These are phyloP conservation scores for Sminthurides aquaticus DNA, from an alignment of 2,888 invertebrate genomes.

Conservation along the genomic window DNA sequence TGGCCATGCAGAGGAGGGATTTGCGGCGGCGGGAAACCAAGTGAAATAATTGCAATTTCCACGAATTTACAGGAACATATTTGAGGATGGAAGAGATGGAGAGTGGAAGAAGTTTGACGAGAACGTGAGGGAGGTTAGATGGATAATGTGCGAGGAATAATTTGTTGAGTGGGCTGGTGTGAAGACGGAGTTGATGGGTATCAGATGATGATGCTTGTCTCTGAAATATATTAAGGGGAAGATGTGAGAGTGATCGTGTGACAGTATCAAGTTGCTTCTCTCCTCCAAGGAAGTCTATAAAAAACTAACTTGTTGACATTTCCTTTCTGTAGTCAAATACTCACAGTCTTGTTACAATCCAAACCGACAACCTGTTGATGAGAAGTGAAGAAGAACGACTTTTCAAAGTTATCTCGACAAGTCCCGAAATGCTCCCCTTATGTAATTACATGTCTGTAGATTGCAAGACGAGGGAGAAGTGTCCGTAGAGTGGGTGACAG, in stretches of 20 bases:
- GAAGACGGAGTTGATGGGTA: constrained; percentile 1
- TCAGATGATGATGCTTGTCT: background rate
- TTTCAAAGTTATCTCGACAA: background rate
- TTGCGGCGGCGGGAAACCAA: background rate
- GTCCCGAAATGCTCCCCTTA: background rate
- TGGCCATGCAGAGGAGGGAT: background rate
- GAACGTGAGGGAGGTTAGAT: background rate
- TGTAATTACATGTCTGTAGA: background rate
- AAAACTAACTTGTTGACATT: constrained; percentile 6
- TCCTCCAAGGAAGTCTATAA: background rate
- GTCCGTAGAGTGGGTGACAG: background rate
- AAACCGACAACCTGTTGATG: background rate
- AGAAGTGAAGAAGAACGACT: background rate
- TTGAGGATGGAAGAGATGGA: background rate
- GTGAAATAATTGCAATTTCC: background rate
- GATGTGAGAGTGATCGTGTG: constrained; percentile 3
- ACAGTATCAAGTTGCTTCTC: background rate
- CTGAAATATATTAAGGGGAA: background rate
- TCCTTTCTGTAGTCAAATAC: background rate
- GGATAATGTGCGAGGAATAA: background rate
- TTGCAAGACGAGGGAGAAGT: too few species aligned
- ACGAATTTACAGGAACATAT: too few species aligned
- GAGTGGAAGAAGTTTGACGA: background rate
- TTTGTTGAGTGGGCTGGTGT: constrained; percentile 6
- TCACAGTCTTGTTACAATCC: background rate